Evolutionary conservation across 2,888 invertebrate genomes (phyloP).

Genomic region (Drosophila nr. medialis): DNA sequence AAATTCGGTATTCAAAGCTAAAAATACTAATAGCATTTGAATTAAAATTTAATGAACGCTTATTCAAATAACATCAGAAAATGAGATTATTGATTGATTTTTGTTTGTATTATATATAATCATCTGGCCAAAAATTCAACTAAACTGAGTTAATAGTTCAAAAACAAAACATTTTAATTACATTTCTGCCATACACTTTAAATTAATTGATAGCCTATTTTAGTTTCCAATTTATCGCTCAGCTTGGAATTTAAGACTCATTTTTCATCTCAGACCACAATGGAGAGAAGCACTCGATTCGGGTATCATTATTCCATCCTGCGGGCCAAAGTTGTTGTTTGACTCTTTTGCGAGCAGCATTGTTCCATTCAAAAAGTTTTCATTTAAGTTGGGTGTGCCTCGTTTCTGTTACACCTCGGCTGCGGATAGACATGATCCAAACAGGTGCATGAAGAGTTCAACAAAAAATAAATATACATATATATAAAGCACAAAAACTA

Average conservation of each 20-base stretch:
- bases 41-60: background rate
- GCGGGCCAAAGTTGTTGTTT: constrained; percentile 3
- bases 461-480: constrained; percentile 12
- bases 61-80: background rate
- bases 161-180: background rate
- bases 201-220: background rate
- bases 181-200: background rate
- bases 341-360: constrained; percentile 21
- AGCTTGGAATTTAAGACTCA: background rate
- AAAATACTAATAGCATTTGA: background rate
- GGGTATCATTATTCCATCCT: constrained; percentile 25
- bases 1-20: background rate
- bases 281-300: constrained; percentile 30
- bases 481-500: constrained; percentile 9
- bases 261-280: background rate
- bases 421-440: constrained; percentile 24
- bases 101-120: background rate
- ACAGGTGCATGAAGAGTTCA: constrained; percentile 50
- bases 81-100: background rate
- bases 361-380: constrained; percentile 48
- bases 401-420: constrained; percentile 11
- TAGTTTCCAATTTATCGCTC: background rate
- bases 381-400: constrained; percentile 22
- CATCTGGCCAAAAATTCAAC: background rate
- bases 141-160: background rate